A percentile compares a stretch with the other conserved stretches of the same genome.
phyloP scores from a whole-genome alignment of 1,140 invertebrate species.

The Drosophila hydei region DNA sequence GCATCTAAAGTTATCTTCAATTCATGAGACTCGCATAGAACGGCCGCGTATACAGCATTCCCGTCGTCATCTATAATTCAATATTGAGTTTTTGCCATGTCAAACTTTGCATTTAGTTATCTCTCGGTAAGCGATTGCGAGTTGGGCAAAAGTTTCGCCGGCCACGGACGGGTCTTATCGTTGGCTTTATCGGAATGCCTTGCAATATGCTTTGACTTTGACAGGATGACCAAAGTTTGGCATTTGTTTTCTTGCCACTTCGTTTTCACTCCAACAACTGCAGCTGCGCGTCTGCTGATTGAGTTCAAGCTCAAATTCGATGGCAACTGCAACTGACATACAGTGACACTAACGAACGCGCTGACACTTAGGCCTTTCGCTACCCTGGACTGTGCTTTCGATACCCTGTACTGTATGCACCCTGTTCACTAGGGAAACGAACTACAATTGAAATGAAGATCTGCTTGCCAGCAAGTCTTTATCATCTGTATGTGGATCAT shows the following conservation, averaged over 20 bases:
- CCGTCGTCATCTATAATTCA: no score
- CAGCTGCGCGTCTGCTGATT: constrained; percentile 27
- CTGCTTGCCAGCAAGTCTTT: no score
- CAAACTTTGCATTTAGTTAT: no score
- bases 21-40: background rate
- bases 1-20: background rate
- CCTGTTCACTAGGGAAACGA: no score
- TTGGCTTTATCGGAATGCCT: constrained; percentile 9
- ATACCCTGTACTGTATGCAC: no score
- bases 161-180: background rate
- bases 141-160: background rate
- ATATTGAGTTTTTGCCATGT: no score
- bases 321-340: constrained; percentile 30
- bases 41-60: background rate
- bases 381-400: no score
- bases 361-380: background rate
- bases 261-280: constrained; percentile 1
- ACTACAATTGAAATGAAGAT: no score
- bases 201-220: constrained; percentile 15
- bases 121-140: background rate
- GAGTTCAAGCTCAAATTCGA: constrained; percentile 17
- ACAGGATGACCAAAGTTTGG: constrained; percentile 34
- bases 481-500: no score
- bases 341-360: constrained; percentile 5
- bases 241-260: constrained; percentile 36